Base-by-base conservation (phyloP, 2,888 invertebrate genomes). In the Pseudoips prasinana region DNA sequence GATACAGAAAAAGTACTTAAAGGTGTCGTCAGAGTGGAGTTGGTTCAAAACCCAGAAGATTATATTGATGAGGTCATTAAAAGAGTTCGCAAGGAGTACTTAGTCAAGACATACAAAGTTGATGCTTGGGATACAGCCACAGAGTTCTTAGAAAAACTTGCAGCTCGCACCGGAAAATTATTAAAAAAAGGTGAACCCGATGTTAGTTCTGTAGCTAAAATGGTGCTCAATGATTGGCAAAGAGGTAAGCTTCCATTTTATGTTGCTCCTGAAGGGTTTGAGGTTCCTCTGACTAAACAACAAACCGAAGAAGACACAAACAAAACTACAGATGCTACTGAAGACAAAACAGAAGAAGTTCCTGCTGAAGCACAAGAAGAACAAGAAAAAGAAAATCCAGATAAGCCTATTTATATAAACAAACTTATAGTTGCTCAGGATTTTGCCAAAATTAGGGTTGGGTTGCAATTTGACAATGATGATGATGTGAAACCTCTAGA, bases 221-320 rank as follows among this genome's bases (percentile, higher is more conserved):
- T 98, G 95, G 93, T 99, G 6, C 90, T 99, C 1, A 99, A 99
- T 87, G 99, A 99, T 79, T 99, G 98, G 95, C 99, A 99, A 83
- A 91, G 99, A 64, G 99, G 99, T 3, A 98, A 97, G 80, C 84
- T 99, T 32, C 98, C 99, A 0, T 99, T 96, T 80, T 99, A 96
- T 88, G 94, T 96, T 2, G 90, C 93, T 25, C 98, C 98, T 8
- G 94, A 95, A 54, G 95, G 94, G 1, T 95, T 92, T 81, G 95
- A 94, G 76, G 80, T 90, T 28, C 94, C 95, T 1, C 77, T 92
- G 47, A 76, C 90, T n/a, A 87, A 89, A 44, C 73, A 75, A 44
- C 57, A 63, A 33, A 63, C 54, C 27, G 67, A 66, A 29, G 60
- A 62, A 41, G 54, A 55, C 7, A 46, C 56, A 10, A 66, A 69